Evolutionary conservation across 2,888 invertebrate species (phyloP).

Genomic region (Nezara viridula): DNA sequence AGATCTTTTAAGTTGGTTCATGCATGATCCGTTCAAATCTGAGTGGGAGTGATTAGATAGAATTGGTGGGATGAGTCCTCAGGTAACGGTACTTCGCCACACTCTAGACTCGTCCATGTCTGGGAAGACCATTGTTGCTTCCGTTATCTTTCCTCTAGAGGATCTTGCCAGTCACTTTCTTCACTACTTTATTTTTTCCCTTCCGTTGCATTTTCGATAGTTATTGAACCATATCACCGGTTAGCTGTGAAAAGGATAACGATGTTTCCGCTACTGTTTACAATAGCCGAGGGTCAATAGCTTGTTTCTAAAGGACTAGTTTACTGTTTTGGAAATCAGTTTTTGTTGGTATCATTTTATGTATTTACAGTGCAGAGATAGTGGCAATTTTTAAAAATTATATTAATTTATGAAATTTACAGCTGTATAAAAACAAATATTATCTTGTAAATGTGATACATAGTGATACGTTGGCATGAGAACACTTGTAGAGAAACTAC

Average conservation of each 20-base stretch:
- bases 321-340: too few relatives aligned
- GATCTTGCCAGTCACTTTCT: not conserved
- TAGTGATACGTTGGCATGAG: too few relatives aligned
- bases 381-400: too few relatives aligned
- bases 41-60: not conserved
- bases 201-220: not conserved
- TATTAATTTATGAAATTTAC: too few relatives aligned
- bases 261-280: not conserved
- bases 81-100: not conserved
- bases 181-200: slow-evolving; percentile 3
- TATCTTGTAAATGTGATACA: too few relatives aligned
- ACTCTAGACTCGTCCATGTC: not conserved
- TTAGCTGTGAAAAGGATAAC: not conserved
- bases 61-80: not conserved
- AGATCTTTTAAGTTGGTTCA: not conserved
- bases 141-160: not conserved
- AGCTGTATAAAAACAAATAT: too few relatives aligned
- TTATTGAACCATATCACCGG: not conserved
- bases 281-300: not conserved
- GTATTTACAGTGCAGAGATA: too few relatives aligned
- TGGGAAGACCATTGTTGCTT: slow-evolving; percentile 6
- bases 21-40: not conserved
- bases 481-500: too few relatives aligned
- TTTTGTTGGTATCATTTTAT: too few relatives aligned
- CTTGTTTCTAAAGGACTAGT: not conserved